Evolutionary conservation across 2,113 vertebrate species (phyloP).

Genomic region (Phalacrocorax carbo): DNA sequence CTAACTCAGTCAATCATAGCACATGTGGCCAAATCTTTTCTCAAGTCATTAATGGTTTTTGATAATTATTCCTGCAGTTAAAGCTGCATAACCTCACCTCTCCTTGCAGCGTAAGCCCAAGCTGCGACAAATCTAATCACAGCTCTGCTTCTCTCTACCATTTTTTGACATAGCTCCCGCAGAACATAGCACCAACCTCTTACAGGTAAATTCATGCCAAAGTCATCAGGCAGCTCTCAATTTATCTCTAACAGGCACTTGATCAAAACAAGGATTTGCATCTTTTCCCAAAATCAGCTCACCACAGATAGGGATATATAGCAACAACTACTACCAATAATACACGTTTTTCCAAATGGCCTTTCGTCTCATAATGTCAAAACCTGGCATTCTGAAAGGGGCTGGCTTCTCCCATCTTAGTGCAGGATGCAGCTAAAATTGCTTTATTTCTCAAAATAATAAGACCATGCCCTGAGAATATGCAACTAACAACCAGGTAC

Average conservation of each 20-base stretch:
- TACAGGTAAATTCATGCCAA: neutral
- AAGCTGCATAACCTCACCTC: neutral
- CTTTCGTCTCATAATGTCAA: neutral
- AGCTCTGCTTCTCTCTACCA: neutral
- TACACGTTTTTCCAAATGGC: neutral
- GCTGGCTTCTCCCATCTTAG: neutral
- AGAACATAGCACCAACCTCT: neutral
- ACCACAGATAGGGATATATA: neutral
- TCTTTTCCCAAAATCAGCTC: neutral
- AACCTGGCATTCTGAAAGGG: neutral
- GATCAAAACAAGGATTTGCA: neutral
- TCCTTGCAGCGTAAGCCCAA: neutral
- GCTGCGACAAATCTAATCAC: neutral
- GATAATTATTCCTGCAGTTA: neutral
- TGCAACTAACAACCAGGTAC: neutral
- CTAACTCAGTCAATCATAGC: neutral
- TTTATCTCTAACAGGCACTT: neutral
- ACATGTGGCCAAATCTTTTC: neutral
- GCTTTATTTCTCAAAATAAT: neutral
- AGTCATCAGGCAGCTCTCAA: neutral
- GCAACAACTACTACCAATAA: neutral
- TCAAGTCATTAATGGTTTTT: fast-evolving
- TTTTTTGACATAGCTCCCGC: neutral
- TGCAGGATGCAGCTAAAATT: neutral
- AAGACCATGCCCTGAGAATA: neutral